Evolutionary conservation across 2,113 vertebrate species (phyloP).

Genomic region (Phrynocephalus versicolor): DNA sequence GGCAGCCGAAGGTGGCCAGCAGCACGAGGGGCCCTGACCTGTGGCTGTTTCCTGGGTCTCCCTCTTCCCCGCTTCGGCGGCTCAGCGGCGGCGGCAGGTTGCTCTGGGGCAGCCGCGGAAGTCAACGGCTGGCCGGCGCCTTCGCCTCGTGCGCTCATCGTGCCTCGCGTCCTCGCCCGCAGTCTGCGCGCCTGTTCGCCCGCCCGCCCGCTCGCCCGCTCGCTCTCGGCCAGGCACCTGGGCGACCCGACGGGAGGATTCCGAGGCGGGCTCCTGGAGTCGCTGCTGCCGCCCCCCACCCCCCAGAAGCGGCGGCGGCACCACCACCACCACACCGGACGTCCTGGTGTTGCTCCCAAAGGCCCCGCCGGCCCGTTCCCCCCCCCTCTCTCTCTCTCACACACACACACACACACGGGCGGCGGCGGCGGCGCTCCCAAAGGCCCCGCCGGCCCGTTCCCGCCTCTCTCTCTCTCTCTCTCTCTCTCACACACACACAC

Average conservation of each 20-base stretch:
- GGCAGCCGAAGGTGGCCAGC: neutral
- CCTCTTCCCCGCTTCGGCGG: conserved; percentile 92
- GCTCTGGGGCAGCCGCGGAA: conserved; percentile 79
- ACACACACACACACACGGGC: too few species aligned
- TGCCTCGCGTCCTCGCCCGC: conserved; percentile 57
- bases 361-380: too few species aligned
- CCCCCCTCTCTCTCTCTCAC: too few species aligned
- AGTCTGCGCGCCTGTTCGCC: conserved; percentile 35
- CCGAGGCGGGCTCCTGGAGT: neutral
- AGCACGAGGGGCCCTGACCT: conserved; percentile 82
- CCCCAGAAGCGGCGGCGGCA: conserved; percentile 26
- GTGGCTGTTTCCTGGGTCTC: conserved; percentile 91
- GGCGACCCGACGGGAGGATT: conserved; percentile 54
- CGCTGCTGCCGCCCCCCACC: conserved; percentile 66
- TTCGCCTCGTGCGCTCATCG: conserved; percentile 91
- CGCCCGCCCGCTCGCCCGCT: too few species aligned
- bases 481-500: too few species aligned
- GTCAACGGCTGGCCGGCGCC: conserved; percentile 88
- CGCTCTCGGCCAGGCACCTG: conserved; percentile 53
- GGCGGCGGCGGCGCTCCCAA: too few species aligned
- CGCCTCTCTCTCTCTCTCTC: too few species aligned
- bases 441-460: too few species aligned
- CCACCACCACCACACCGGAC: conserved; percentile 82
- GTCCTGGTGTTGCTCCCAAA: conserved; percentile 85
- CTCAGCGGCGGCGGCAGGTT: conserved; percentile 84